Evolutionary conservation across 1,140 invertebrate species (phyloP), one percentile per base, ranked within the genome.

Genomic region (Brachionus rotundiformis): DNA sequence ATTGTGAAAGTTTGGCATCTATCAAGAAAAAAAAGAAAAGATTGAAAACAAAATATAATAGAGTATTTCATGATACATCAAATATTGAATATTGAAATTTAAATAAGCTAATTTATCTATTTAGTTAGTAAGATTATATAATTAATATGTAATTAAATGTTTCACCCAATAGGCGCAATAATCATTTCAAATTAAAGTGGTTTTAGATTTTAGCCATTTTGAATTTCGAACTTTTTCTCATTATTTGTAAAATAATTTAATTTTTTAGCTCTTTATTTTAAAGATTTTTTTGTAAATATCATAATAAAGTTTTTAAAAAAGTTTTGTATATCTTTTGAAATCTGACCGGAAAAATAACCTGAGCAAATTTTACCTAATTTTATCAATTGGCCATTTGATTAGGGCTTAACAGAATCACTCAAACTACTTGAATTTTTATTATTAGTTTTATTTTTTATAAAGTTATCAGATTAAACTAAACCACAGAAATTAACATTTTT

Each of bases 11-110:
- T 36, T 68, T 68, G 16, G 23, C 63, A 33, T 68, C 63, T n/a
- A 68, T 68, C 5, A 68, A 68, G 11, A 68, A 68, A 33, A 68
- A 68, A 68, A 68, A 68, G n/a, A 68, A 68, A 68, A n/a, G 31
- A 33, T 19, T 36, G 1, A 68, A 68, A 23, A 8, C 0, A 33
- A 68, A 68, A 36, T 23, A 36, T 16, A 8, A 19, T 4, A 68
- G 16, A 36, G 19, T 68, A 31, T 36, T 68, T 11, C 29, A 68
- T 36, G 63, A 68, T 33, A 16, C 63, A 36, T 68, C 63, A 33
- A 68, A 68, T 36, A 68, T 68, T 68, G 63, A 68, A 36, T 68
- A 5, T 33, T 68, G 19, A 54, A 54, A 0, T 49, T 49, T 19
- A 5, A 16, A 16, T 49, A 23, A 49, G 47, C 47, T 49, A 49